Percentiles rank a stretch among this genome's conserved stretches.
Conservation (phyloP, 2,888 invertebrate species). For the Dastarcus helophoroides region DNA sequence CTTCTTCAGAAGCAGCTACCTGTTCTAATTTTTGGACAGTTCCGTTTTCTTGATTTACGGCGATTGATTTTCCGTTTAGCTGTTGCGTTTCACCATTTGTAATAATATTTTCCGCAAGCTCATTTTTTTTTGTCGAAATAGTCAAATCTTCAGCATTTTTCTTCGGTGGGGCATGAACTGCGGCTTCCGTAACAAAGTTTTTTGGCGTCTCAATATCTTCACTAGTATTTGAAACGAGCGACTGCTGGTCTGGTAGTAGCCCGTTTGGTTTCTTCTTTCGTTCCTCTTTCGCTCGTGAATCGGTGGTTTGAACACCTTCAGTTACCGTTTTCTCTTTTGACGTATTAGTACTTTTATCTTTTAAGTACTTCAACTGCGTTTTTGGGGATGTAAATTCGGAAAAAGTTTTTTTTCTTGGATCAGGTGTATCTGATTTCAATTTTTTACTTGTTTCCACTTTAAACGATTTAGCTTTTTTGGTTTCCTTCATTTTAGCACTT, state of each 20-base stretch:
- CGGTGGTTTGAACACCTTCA: conserved; percentile 6
- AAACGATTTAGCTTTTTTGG: conserved; percentile 19
- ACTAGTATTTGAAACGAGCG: conserved; percentile 29
- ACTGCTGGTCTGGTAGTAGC: conserved; percentile 21
- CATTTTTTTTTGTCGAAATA: conserved; percentile 22
- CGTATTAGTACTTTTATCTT: conserved; percentile 22
- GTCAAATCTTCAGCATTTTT: conserved; percentile 8
- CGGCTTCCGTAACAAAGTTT: conserved; percentile 31
- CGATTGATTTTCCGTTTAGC: conserved; percentile 4
- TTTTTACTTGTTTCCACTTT: conserved; percentile 10
- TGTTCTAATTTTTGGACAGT: conserved; percentile 10
- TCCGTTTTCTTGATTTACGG: too few relatives aligned
- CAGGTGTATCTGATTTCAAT: conserved; percentile 11
- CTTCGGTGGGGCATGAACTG: conserved; percentile 33
- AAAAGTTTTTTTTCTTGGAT: conserved; percentile 10
- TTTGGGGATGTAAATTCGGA: conserved; percentile 4
- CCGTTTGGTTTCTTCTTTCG: not conserved
- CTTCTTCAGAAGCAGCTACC: conserved; percentile 8
- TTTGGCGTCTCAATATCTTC: conserved; percentile 30
- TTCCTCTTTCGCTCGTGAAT: conserved; percentile 3
- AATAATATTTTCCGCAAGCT: conserved; percentile 7
- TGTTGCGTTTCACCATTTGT: conserved; percentile 2
- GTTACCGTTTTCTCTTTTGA: conserved; percentile 19
- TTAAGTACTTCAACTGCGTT: conserved; percentile 8
- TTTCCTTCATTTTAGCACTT: conserved; percentile 23